These are phyloP conservation scores for Drosophila mimica DNA, from an alignment of 2,888 invertebrate species.

Conservation along the genomic window DNA sequence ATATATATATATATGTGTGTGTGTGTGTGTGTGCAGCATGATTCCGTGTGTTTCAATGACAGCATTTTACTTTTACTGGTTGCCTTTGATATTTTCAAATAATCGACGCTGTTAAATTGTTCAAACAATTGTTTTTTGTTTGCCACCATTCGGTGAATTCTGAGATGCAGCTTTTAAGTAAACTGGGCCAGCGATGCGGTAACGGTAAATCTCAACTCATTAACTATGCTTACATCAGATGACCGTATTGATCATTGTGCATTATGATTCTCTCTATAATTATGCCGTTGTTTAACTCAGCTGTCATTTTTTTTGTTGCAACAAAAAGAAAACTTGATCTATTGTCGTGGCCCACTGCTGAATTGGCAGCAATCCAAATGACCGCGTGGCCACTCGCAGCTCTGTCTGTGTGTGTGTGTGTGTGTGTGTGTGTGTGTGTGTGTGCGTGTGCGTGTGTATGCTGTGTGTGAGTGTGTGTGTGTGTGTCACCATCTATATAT, in stretches of 20 bases:
- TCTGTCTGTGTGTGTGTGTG: slow-evolving; percentile 10
- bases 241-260: background rate
- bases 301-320: background rate
- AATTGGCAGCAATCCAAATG: slow-evolving; percentile 38
- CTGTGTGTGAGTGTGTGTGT: slow-evolving; percentile 9
- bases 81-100: background rate
- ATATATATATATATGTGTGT: background rate
- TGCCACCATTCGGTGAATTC: background rate
- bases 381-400: slow-evolving; percentile 35
- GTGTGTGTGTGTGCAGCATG: background rate
- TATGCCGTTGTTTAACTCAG: background rate
- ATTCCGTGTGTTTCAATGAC: background rate
- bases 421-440: slow-evolving; percentile 4
- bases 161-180: background rate
- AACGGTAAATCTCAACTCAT: background rate
- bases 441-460: slow-evolving; percentile 6
- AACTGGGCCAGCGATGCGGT: background rate
- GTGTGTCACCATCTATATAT: slow-evolving; percentile 32
- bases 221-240: background rate
- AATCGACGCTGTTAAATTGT: background rate
- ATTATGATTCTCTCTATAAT: slow-evolving; percentile 6
- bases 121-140: background rate
- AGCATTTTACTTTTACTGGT: background rate
- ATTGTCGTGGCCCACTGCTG: slow-evolving; percentile 13
- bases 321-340: slow-evolving; percentile 15